phyloP scores from a whole-genome alignment of 1,140 invertebrate species.

The Cydia strobilella region DNA sequence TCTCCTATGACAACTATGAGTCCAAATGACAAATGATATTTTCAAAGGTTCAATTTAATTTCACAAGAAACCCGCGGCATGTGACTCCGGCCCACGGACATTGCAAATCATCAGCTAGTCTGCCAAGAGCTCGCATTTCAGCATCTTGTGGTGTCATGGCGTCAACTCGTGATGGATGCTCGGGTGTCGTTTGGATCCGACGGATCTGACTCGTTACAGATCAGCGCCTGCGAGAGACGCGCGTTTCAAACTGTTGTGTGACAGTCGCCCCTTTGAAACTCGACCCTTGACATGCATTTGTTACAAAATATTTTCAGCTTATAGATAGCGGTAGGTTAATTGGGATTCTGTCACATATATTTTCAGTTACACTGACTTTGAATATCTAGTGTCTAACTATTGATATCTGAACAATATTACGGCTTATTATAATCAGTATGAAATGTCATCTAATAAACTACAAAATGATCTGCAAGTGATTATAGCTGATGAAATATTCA shows the following conservation, averaged over 20 bases:
- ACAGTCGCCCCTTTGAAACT: background rate
- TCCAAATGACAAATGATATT: slow-evolving; percentile 7
- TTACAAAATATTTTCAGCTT: background rate
- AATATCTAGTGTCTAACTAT: no score
- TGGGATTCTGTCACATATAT: background rate
- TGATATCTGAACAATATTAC: slow-evolving; percentile 22
- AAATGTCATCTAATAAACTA: slow-evolving; percentile 37
- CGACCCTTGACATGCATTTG: background rate
- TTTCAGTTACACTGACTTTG: no score
- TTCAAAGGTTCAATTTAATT: background rate
- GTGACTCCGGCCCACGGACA: slow-evolving; percentile 8
- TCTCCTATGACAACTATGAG: background rate
- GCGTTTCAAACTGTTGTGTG: background rate
- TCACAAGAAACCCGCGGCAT: background rate
- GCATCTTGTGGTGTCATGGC: background rate
- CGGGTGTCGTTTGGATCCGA: slow-evolving; percentile 4
- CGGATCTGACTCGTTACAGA: background rate
- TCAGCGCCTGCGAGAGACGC: slow-evolving; percentile 9
- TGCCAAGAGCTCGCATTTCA: slow-evolving; percentile 15
- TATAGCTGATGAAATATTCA: slow-evolving; percentile 71
- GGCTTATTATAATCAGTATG: background rate
- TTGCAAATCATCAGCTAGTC: slow-evolving; percentile 15
- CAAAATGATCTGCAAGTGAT: slow-evolving; percentile 54
- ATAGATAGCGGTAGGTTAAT: background rate
- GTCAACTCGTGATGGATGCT: background rate